Percentiles rank a stretch among this genome's conserved stretches.
Evolutionary conservation across 2,113 vertebrate genomes (phyloP).

Genomic region (Peromyscus leucopus): DNA sequence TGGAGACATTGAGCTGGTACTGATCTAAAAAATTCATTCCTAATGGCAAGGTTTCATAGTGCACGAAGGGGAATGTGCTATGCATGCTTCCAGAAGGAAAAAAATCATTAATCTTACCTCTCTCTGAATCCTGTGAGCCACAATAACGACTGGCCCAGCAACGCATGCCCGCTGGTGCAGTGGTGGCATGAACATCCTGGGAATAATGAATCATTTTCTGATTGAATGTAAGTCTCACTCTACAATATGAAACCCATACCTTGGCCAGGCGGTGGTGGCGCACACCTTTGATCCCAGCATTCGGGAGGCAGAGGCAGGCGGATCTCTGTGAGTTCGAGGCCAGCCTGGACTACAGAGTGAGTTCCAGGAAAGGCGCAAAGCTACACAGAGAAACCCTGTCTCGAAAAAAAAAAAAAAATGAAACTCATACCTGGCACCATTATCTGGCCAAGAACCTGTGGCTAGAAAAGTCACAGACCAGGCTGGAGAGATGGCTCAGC

Average conservation of each 20-base stretch:
- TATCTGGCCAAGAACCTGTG: background rate
- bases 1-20: background rate
- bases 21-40: background rate
- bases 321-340: too few species aligned
- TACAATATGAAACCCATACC: too few species aligned
- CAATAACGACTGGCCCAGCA: background rate
- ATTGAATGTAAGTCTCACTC: background rate
- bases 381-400: too few species aligned
- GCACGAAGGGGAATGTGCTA: background rate
- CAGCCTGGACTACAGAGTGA: too few species aligned
- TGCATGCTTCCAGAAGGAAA: background rate
- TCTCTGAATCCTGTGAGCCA: background rate
- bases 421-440: background rate
- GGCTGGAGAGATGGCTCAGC: too few species aligned
- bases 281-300: too few species aligned
- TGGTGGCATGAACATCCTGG: background rate
- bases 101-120: background rate
- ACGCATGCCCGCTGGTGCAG: background rate
- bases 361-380: too few species aligned
- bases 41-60: background rate
- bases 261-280: too few species aligned
- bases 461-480: background rate
- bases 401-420: too few species aligned
- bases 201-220: background rate
- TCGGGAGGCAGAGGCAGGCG: too few species aligned